Evolutionary conservation across 2,888 invertebrate species (phyloP).

Genomic region (Diaprepes abbreviatus): DNA sequence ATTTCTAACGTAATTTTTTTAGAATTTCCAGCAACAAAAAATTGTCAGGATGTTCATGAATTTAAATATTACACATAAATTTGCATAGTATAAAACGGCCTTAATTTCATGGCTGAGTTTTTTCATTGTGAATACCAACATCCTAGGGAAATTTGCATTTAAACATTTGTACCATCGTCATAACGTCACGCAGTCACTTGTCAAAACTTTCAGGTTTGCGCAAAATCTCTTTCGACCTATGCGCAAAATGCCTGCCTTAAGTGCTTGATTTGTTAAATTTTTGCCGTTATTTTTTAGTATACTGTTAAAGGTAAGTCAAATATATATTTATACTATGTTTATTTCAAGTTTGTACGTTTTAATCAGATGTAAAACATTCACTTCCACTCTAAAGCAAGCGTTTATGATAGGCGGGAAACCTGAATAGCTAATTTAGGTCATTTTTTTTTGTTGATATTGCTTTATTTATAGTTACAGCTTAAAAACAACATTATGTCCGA

Average conservation of each 20-base stretch:
- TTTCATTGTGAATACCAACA: no score
- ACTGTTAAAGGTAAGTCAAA: slow-evolving; percentile 11
- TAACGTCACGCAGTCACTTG: slow-evolving; percentile 6
- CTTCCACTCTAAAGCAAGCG: not conserved
- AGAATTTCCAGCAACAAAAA: no score
- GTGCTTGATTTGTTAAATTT: slow-evolving; percentile 26
- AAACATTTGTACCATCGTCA: not conserved
- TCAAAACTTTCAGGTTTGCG: not conserved
- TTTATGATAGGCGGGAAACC: slow-evolving; percentile 31
- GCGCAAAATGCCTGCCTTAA: slow-evolving; percentile 20
- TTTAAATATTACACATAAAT: no score
- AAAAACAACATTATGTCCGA: slow-evolving; percentile 35
- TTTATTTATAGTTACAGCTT: slow-evolving; percentile 22
- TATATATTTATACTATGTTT: not conserved
- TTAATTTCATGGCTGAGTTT: no score
- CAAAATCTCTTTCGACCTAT: not conserved
- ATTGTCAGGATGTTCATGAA: no score
- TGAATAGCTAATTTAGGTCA: slow-evolving; percentile 3
- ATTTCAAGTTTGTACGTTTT: not conserved
- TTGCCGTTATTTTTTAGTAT: slow-evolving; percentile 10
- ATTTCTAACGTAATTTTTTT: no score
- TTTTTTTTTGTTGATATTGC: slow-evolving; percentile 29
- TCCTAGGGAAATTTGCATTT: not conserved
- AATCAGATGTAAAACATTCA: not conserved
- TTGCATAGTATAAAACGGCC: no score